A percentile compares a stretch with the other conserved stretches of the same genome.
Evolutionary conservation across 1,140 invertebrate genomes (phyloP).

Genomic region (Acromyrmex heyeri): DNA sequence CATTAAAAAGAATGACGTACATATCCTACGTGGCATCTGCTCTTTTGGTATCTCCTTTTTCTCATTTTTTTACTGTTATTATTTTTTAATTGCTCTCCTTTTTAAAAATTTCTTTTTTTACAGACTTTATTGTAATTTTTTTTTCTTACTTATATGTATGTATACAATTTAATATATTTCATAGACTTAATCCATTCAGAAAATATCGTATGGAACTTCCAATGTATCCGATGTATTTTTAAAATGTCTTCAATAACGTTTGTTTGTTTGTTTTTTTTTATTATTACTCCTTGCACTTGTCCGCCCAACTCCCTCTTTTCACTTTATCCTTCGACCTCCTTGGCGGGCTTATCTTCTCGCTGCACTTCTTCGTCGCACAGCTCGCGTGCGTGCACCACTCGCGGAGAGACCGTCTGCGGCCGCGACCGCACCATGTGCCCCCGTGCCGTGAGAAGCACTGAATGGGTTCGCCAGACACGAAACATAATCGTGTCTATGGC

Average conservation of each 20-base stretch:
- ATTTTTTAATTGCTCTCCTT: background rate
- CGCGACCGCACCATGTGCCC: constrained; percentile 66
- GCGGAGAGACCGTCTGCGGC: constrained; percentile 39
- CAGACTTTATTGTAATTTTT: background rate
- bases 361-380: constrained; percentile 15
- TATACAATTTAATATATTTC: background rate
- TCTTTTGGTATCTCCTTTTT: background rate
- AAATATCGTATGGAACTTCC: background rate
- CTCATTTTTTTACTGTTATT: background rate
- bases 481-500: constrained; percentile 75
- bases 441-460: constrained; percentile 75
- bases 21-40: background rate
- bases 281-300: background rate
- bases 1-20: background rate
- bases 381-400: constrained; percentile 44
- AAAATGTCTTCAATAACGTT: background rate
- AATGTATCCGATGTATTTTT: background rate
- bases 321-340: background rate
- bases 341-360: constrained; percentile 22
- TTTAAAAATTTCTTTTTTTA: background rate
- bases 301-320: background rate
- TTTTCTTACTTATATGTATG: background rate
- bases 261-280: background rate
- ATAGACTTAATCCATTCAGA: background rate
- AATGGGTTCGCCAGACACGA: constrained; percentile 74